A percentile compares a stretch with the other conserved stretches of the same genome.
These are phyloP conservation scores for Carduelis carduelis DNA, from an alignment of 2,797 vertebrate genomes.

Conservation along the genomic window DNA sequence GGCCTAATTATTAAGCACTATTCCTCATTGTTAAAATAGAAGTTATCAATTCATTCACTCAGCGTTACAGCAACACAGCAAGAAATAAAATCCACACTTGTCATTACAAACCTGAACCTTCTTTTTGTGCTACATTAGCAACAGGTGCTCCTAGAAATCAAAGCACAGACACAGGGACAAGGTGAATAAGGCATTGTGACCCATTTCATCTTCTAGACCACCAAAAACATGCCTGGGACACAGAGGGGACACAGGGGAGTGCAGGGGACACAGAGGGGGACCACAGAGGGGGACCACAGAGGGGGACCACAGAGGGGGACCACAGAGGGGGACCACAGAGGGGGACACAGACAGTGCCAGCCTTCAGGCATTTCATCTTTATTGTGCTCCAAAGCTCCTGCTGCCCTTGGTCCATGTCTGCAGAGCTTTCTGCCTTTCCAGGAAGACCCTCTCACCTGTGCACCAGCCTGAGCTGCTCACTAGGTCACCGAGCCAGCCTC, in stretches of 20 bases:
- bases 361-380: background rate
- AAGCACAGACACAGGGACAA: background rate
- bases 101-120: slow-evolving; percentile 55
- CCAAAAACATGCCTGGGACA: background rate
- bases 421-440: background rate
- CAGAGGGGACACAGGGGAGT: background rate
- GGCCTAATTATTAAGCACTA: background rate
- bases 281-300: no score
- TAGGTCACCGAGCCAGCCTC: background rate
- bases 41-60: background rate
- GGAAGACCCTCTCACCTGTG: background rate
- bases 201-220: background rate
- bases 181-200: background rate
- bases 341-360: no score
- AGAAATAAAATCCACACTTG: background rate
- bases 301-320: no score
- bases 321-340: no score
- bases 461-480: background rate
- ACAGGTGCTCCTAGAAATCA: background rate
- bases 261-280: no score
- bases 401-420: background rate
- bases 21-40: background rate
- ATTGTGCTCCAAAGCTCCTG: background rate
- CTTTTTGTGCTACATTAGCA: background rate
- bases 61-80: background rate